Percentiles rank a stretch among this genome's conserved stretches.
These are phyloP conservation scores for Artemia sp. DNA, from an alignment of 2,888 invertebrate species.

Conservation along the genomic window DNA sequence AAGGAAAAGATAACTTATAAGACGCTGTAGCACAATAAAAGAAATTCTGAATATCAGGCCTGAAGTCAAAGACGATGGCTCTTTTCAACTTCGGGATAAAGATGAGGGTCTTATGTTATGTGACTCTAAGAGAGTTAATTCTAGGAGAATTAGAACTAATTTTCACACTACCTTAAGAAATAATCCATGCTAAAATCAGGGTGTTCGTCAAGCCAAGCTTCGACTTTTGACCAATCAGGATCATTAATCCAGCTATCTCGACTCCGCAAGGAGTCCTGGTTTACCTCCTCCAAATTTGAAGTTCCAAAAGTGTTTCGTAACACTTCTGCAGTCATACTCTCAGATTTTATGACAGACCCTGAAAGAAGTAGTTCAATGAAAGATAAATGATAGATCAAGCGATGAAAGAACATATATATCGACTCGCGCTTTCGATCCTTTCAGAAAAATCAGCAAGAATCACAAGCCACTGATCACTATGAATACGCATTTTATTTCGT, in stretches of 20 bases:
- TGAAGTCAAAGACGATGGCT: no score
- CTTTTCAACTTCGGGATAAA: neutral
- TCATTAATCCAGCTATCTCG: constrained; percentile 41
- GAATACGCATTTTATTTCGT: no score
- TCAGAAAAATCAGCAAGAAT: no score
- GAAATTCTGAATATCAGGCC: no score
- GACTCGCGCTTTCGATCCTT: no score
- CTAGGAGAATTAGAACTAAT: constrained; percentile 17
- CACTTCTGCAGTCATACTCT: constrained; percentile 4
- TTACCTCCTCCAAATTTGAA: constrained; percentile 1
- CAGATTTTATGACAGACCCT: neutral
- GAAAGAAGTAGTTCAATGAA: neutral
- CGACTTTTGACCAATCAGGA: constrained; percentile 72
- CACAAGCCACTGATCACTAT: no score
- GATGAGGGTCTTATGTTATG: neutral
- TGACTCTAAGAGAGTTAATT: neutral
- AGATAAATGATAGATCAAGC: neutral
- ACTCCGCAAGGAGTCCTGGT: neutral
- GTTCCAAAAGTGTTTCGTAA: neutral
- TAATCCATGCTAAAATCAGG: constrained; percentile 89
- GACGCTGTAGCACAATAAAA: no score
- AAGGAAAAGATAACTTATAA: no score
- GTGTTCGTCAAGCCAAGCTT: constrained; percentile 91
- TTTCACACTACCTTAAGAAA: constrained; percentile 54
- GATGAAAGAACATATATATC: no score